Conservation (phyloP, 2,797 vertebrate genomes). For the Melanotaenia maccullochi region DNA sequence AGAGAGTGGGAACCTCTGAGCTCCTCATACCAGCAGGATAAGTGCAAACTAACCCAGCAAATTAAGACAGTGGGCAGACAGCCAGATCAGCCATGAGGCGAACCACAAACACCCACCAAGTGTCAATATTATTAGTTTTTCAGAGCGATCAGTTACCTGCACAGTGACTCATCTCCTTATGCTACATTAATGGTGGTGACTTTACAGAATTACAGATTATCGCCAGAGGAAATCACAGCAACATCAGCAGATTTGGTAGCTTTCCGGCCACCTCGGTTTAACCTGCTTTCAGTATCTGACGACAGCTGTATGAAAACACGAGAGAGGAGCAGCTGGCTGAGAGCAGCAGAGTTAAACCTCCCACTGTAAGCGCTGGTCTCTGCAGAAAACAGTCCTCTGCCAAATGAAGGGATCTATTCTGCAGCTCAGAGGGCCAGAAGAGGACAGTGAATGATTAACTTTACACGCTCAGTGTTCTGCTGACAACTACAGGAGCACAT, state of each 20-base stretch:
- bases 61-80: not conserved
- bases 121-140: slow-evolving; percentile 46
- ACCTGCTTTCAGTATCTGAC: slow-evolving; percentile 37
- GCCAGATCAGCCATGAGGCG: not conserved
- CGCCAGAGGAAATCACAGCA: not conserved
- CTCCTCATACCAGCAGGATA: slow-evolving; percentile 1
- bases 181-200: not conserved
- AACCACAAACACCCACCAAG: not conserved
- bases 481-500: not conserved
- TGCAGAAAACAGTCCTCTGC: slow-evolving; percentile 25
- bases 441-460: slow-evolving; percentile 42
- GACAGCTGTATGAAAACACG: slow-evolving; percentile 48
- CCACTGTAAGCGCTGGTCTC: slow-evolving; percentile 13
- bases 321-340: slow-evolving; percentile 29
- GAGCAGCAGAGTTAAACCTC: slow-evolving; percentile 19
- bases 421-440: slow-evolving; percentile 27
- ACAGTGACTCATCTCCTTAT: not conserved
- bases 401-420: slow-evolving; percentile 46
- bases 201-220: not conserved
- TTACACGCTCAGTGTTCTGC: slow-evolving; percentile 13
- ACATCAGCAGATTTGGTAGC: not conserved
- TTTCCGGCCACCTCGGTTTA: not conserved
- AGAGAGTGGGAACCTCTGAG: not conserved
- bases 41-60: not conserved
- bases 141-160: slow-evolving; percentile 30